Evolutionary conservation across 1,140 invertebrate species (phyloP), one percentile per base, ranked within the genome.

Genomic region (Lysiphlebus fabarum): DNA sequence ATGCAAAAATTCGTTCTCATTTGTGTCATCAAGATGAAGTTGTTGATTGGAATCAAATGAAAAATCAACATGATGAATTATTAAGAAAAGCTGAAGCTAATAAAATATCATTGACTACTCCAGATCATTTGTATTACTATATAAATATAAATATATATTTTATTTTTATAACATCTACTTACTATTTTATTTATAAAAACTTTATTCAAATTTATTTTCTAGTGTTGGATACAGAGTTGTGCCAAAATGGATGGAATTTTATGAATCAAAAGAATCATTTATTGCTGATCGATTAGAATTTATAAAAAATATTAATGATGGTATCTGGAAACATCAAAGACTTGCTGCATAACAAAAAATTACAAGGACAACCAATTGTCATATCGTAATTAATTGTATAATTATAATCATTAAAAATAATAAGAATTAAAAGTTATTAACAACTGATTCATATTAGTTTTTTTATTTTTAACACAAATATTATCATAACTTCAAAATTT

Each of bases 1-100:
- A 70, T 49, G 74, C 71, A 40, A 82, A 81, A 68, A 78, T 83
- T 50, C 70, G 81, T 17, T 66, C 75, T 0, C 65, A 72, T 7
- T 56, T 83, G 4, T 82, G 79, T 59, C 61, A 75, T 14, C 80
- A 82, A 61, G 79, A 75, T 2, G 59, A 63, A 33, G 56, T 59
- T 38, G 70, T 80, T 0, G 69, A 77, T 11, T 83, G 81, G 81
- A 61, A 79, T 0, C 65, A 76, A 5, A 65, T 76, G 38, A 74
- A 82, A 47, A 59, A 69, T 6, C 54, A 66, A 5, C 75, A 81
- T 53, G 75, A 81, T 43, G 53, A 75, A 38, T 56, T 81, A 45
- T 57, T 73, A 4, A 41, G 68, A 1, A 56, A 75, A 40, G 69
- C 66, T 44, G 53, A 54, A 14, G 59, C 62, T 6, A 67, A 68